Conservation (phyloP, 2,113 vertebrate species). For the Tylochromis polylepis region DNA sequence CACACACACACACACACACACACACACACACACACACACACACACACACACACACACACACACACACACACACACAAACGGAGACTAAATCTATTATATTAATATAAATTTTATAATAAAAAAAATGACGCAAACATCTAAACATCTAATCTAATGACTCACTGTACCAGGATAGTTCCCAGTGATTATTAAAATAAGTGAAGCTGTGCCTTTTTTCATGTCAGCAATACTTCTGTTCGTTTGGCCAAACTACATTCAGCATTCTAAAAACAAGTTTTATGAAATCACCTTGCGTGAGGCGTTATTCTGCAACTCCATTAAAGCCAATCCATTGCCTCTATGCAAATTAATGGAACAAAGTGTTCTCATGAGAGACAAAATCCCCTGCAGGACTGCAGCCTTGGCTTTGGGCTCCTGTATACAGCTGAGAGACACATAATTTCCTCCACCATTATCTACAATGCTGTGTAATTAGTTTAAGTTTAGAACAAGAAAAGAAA, state of each 20-base stretch:
- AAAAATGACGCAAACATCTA: background rate
- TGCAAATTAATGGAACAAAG: background rate
- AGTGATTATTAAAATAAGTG: background rate
- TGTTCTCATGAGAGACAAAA: background rate
- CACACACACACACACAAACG: too few relatives aligned
- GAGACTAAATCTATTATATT: background rate
- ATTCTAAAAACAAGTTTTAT: background rate
- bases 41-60: background rate
- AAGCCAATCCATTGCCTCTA: background rate
- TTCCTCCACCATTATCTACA: background rate
- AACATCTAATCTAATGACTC: background rate
- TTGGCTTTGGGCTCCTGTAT: background rate
- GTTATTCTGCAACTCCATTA: background rate
- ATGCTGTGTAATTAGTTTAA: background rate
- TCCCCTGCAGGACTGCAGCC: background rate
- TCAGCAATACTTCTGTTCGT: background rate
- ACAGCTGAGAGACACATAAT: background rate
- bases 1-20: too few relatives aligned
- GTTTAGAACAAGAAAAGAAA: background rate
- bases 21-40: background rate
- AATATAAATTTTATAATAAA: background rate
- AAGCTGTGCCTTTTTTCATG: background rate
- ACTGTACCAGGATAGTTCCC: background rate
- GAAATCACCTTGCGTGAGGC: background rate
- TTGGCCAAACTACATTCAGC: background rate